These are phyloP conservation scores for Xenentodon cancila DNA, from an alignment of 2,797 vertebrate species.

Conservation along the genomic window DNA sequence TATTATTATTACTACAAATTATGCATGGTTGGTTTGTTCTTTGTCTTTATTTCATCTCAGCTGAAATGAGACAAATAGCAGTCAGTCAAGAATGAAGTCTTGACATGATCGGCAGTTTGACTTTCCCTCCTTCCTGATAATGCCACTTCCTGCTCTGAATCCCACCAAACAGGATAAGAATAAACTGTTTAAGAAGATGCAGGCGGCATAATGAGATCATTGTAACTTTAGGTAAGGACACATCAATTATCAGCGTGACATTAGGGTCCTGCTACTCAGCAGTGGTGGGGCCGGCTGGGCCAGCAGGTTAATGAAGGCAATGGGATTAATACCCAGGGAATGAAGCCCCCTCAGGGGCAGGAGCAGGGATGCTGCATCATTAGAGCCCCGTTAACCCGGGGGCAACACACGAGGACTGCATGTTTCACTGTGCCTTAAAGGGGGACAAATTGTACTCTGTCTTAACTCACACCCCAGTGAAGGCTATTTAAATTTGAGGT, in stretches of 20 bases:
- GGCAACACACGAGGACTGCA: slow-evolving; percentile 44
- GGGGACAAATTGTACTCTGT: slow-evolving; percentile 63
- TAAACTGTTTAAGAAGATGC: slow-evolving; percentile 40
- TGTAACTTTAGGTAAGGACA: slow-evolving; percentile 76
- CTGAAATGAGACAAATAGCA: neutral
- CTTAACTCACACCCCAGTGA: slow-evolving; percentile 13
- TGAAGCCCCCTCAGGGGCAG: slow-evolving; percentile 60
- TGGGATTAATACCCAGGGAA: slow-evolving; percentile 79
- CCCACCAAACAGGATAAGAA: slow-evolving; percentile 44
- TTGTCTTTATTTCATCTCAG: neutral
- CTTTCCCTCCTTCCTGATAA: slow-evolving; percentile 26
- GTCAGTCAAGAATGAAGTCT: slow-evolving; percentile 8
- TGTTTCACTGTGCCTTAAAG: slow-evolving; percentile 43
- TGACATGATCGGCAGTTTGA: slow-evolving; percentile 20
- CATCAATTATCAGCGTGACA: slow-evolving; percentile 77
- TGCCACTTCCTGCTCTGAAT: slow-evolving; percentile 24
- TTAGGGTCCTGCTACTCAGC: slow-evolving; percentile 59
- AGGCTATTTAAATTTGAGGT: slow-evolving; percentile 5
- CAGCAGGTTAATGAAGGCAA: slow-evolving; percentile 83
- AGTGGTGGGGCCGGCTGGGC: slow-evolving; percentile 54
- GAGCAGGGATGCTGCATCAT: slow-evolving; percentile 66
- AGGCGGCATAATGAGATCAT: slow-evolving; percentile 77
- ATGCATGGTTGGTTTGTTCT: neutral
- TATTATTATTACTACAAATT: no score
- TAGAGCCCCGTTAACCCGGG: slow-evolving; percentile 65